Evolutionary conservation across 2,888 invertebrate species (phyloP), one percentile per base, ranked within the genome.

Genomic region (Rambutsinella grinnellia): DNA sequence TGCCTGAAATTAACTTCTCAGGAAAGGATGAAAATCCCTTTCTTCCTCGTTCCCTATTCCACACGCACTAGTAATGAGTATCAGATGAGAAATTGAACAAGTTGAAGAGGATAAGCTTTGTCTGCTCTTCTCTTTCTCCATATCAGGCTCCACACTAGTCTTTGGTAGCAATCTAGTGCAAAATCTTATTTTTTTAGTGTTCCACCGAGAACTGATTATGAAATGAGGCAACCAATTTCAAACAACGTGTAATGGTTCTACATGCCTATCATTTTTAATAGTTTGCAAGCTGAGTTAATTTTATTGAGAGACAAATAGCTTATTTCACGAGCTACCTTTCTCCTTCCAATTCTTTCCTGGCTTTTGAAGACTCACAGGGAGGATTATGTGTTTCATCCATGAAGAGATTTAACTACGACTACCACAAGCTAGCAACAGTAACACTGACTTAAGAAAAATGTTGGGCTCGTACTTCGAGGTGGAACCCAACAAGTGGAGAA

Each of bases 401-500:
- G 3, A n/a, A 54, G 57, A 47, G 47, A 47, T 23, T 23, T 26
- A 49, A 26, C 23, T 49, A 23, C 44, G 23, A 13, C 56, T 27
- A 26, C 23, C 19, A 28, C 23, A 10, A 60, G 27, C 62, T 26
- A 44, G n/a, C n/a, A n/a, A n/a, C 19, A 5, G 3, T 6, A n/a
- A 23, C 13, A 47, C 47, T 47, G 19, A 47, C 3, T 54, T 15
- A 10, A 15, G 44, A 44, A 44, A 44, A 15, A 44, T 10, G 15
- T 15, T 10, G 44, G 44, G 15, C 15, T 44, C 44, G 8, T 15
- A 15, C 6, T 17, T 15, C 8, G 17, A 54, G 3, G 21, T 3
- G 54, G 23, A 56, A 67, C 26, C 54, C 66, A 67, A 67, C 66
- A 67, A 67, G 66, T 67, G 66, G 66, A 67, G 46, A 46, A 63